A percentile compares a stretch with the other conserved stretches of the same genome.
Evolutionary conservation across 2,888 invertebrate genomes (phyloP).

Genomic region (Diplolepis rosae): DNA sequence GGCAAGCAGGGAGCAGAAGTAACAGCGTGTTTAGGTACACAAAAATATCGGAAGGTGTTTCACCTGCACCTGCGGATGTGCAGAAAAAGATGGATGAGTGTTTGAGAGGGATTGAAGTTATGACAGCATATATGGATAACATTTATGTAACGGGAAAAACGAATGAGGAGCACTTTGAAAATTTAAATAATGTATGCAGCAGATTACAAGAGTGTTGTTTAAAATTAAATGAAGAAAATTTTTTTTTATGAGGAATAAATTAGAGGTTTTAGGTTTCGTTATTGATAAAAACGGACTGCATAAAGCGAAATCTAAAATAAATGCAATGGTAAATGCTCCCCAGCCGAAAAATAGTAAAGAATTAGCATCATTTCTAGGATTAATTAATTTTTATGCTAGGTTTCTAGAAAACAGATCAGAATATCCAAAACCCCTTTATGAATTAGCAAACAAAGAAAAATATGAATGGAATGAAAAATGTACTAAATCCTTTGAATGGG

Average conservation of each 20-base stretch:
- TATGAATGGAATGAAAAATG: slow-evolving; percentile 39
- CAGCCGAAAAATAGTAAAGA: too few relatives aligned
- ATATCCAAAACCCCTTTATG: slow-evolving; percentile 40
- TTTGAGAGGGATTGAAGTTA: neutral
- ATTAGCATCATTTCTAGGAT: too few relatives aligned
- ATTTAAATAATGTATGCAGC: too few relatives aligned
- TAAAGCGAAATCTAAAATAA: slow-evolving; percentile 31
- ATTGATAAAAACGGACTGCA: slow-evolving; percentile 4
- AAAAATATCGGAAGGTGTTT: too few relatives aligned
- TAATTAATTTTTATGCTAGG: neutral
- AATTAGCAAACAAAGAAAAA: slow-evolving; percentile 18
- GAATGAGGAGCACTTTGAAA: too few relatives aligned
- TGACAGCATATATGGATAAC: neutral
- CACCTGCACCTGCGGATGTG: too few relatives aligned
- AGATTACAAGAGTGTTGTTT: neutral
- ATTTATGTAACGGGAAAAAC: neutral
- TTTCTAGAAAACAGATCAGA: slow-evolving; percentile 9
- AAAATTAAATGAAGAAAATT: too few relatives aligned
- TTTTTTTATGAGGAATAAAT: too few relatives aligned
- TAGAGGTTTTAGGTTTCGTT: too few relatives aligned
- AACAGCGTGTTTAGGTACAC: too few relatives aligned
- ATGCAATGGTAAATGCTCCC: neutral
- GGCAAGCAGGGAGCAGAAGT: neutral
- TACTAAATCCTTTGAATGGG: slow-evolving; percentile 39
- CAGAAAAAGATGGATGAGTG: too few relatives aligned